Base-by-base conservation (phyloP, 2,113 vertebrate species). In the Ptilonorhynchus violaceus region DNA sequence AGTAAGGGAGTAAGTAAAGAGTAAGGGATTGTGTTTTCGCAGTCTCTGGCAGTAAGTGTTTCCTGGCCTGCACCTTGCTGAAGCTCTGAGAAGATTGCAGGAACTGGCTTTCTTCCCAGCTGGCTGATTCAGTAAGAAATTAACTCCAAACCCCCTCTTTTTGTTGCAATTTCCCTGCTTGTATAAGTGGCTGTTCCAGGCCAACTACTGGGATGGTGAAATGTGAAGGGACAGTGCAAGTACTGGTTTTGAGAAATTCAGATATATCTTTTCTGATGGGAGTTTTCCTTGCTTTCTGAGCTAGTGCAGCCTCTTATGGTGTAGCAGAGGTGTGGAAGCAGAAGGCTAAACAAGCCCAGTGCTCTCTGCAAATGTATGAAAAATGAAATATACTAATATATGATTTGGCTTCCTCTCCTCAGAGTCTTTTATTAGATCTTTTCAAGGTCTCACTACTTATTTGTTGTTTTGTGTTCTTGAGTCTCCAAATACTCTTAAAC, bases 41-140 rank as follows among this genome's bases (percentile, higher is more conserved):
- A 41, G 76, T 41, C 25, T 70, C 55, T 66, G 50, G 39, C 46
- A 75, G 0, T 20, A 79, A 86, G 67, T 60, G 47, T 80, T 94
- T 91, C 58, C 84, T 91, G 86, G 81, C 73, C 82, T 82, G 91
- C 68, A 85, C 59, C 92, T 94, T 90, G 76, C 80, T 87, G 95
- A 80, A 91, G 78, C 72, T 92, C 83, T 73, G 37, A 56, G 86
- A 88, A 92, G 85, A 44, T 8, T 89, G 59, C 56, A 92, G 70
- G 82, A 75, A n/a, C 69, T 92, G 93, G 63, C 70, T 89, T 49
- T 79, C 30, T 39, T 96, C 62, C 85, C 80, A 83, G 84, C 53
- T 95, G 80, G 37, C 95, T 92, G 83, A 91, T 91, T 87, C 67
- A 89, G 72, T 31, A 64, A 89, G 33, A 85, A 87, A 58, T 70